Percentiles rank a stretch among this genome's conserved stretches.
These are phyloP conservation scores for Taphrorychus bicolor DNA, from an alignment of 2,888 invertebrate species.

Conservation along the genomic window DNA sequence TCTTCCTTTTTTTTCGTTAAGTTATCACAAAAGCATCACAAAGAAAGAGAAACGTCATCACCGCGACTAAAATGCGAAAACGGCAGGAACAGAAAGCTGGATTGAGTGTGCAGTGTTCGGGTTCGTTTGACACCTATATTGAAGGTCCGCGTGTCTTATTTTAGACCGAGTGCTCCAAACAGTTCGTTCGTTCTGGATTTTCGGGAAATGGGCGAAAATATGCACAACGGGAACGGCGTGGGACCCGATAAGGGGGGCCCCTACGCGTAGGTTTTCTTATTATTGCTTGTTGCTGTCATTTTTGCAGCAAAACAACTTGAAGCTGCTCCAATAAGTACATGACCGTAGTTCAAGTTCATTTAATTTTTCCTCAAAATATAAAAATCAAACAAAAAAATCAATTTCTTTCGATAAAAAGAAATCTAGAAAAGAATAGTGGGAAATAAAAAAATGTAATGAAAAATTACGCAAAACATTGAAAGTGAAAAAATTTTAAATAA, in stretches of 20 bases:
- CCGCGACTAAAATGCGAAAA: slow-evolving; percentile 12
- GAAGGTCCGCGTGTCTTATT: slow-evolving; percentile 42
- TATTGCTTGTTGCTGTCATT: neutral
- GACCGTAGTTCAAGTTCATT: too few species aligned
- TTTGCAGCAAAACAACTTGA: too few species aligned
- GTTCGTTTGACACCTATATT: slow-evolving; percentile 39
- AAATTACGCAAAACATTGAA: too few species aligned
- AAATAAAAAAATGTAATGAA: too few species aligned
- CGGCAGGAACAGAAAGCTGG: slow-evolving; percentile 31
- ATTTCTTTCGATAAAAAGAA: too few species aligned
- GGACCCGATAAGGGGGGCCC: slow-evolving; percentile 13
- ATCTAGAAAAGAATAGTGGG: too few species aligned
- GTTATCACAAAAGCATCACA: slow-evolving; percentile 9
- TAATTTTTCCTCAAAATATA: too few species aligned
- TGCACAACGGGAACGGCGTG: slow-evolving; percentile 28
- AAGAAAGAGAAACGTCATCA: slow-evolving; percentile 32
- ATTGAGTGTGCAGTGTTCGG: slow-evolving; percentile 25
- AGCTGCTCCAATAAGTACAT: too few species aligned
- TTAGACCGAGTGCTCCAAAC: slow-evolving; percentile 37
- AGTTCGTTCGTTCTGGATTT: slow-evolving; percentile 41
- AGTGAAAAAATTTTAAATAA: too few species aligned
- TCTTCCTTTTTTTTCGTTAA: neutral
- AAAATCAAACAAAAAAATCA: too few species aligned
- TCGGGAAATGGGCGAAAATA: slow-evolving; percentile 39
- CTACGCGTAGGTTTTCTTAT: slow-evolving; percentile 13